Conservation (phyloP, 1,140 invertebrate species). For the Tetramorium simillimum region DNA sequence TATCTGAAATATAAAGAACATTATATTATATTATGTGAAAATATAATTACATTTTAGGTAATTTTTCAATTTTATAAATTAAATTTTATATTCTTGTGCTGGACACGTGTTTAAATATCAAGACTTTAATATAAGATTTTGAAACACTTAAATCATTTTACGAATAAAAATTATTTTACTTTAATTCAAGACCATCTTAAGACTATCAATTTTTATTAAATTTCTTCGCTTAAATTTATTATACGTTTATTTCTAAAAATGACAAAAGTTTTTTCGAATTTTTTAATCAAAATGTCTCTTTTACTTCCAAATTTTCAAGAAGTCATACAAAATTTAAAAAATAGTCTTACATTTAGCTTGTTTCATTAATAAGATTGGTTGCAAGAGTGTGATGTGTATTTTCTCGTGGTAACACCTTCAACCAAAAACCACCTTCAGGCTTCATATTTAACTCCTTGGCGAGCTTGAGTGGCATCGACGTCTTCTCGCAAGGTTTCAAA, state of each 20-base stretch:
- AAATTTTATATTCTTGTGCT: background rate
- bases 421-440: conserved; percentile 22
- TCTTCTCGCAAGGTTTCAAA: conserved; percentile 81
- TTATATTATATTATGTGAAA: no score
- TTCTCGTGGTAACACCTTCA: conserved; percentile 42
- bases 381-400: background rate
- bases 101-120: background rate
- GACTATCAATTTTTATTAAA: no score
- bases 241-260: background rate
- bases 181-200: background rate
- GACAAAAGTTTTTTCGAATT: no score
- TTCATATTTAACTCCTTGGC: background rate
- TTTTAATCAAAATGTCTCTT: background rate
- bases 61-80: no score
- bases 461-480: conserved; percentile 4
- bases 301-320: background rate
- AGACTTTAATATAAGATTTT: background rate
- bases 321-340: conserved; percentile 40
- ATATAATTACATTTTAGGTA: no score
- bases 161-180: background rate
- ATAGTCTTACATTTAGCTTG: conserved; percentile 36
- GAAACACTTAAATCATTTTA: background rate
- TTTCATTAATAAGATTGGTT: background rate
- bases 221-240: no score
- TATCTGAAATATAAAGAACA: conserved; percentile 1